These are phyloP conservation scores for Calcarius lapponicus DNA, from an alignment of 2,797 vertebrate genomes.

Conservation along the genomic window DNA sequence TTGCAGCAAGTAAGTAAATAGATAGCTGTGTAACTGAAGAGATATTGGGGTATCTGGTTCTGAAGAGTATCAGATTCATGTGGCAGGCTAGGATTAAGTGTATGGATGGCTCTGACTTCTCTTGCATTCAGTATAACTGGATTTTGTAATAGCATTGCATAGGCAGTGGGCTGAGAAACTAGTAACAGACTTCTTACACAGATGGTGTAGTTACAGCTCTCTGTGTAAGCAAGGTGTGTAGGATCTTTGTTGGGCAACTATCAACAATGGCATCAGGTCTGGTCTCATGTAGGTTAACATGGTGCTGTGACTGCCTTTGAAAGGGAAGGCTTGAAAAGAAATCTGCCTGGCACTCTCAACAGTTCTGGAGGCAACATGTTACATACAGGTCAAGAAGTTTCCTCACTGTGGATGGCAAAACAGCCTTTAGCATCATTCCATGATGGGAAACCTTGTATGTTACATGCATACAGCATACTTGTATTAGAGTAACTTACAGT, in stretches of 20 bases:
- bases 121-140: background rate
- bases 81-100: background rate
- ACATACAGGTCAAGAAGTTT: background rate
- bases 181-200: background rate
- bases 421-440: background rate
- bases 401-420: background rate
- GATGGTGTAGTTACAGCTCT: conserved; percentile 8
- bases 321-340: background rate
- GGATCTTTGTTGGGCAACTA: conserved; percentile 14
- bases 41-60: background rate
- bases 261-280: background rate
- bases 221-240: background rate
- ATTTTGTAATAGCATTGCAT: background rate
- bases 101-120: background rate
- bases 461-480: background rate
- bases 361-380: background rate
- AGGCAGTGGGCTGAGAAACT: conserved; percentile 11
- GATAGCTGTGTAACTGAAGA: background rate
- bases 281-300: background rate
- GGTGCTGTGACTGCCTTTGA: background rate
- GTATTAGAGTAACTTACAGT: background rate
- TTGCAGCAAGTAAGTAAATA: background rate
- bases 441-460: background rate
- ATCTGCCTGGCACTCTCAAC: background rate
- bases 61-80: background rate